These are phyloP conservation scores for Cherax quadricarinatus DNA, from an alignment of 1,140 invertebrate species.

Conservation along the genomic window DNA sequence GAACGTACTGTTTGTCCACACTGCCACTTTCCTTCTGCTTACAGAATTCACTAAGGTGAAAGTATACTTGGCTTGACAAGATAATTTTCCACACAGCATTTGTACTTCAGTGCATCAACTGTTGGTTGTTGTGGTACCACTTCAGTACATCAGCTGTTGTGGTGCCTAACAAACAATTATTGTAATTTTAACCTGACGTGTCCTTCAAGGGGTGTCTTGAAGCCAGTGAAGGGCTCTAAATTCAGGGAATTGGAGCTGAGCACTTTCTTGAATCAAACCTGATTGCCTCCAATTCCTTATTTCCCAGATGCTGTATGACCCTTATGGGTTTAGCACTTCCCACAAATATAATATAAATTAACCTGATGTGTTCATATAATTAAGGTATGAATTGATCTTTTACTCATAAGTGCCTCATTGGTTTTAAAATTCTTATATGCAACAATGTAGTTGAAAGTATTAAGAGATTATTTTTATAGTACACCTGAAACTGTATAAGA, in stretches of 20 bases:
- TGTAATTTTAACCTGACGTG: no score
- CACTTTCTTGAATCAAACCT: no score
- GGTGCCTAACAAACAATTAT: no score
- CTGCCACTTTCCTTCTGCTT: not conserved
- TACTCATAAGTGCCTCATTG: not conserved
- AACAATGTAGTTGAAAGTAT: not conserved
- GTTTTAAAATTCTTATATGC: no score
- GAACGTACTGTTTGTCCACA: not conserved
- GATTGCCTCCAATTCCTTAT: no score
- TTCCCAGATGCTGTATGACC: no score
- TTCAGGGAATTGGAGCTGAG: no score
- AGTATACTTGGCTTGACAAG: not conserved
- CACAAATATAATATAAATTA: no score
- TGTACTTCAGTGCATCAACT: not conserved
- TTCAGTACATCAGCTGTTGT: no score
- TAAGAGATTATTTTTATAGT: not conserved
- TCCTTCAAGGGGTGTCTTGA: not conserved
- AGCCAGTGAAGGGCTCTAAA: no score
- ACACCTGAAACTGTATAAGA: not conserved
- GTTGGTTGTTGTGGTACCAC: not conserved
- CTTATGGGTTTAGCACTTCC: no score
- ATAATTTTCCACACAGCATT: not conserved
- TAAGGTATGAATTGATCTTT: not conserved
- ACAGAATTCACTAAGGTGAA: not conserved
- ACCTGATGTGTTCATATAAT: slow-evolving; percentile 10